These are phyloP conservation scores for Sturmia bella DNA, from an alignment of 2,888 invertebrate species.

Conservation along the genomic window DNA sequence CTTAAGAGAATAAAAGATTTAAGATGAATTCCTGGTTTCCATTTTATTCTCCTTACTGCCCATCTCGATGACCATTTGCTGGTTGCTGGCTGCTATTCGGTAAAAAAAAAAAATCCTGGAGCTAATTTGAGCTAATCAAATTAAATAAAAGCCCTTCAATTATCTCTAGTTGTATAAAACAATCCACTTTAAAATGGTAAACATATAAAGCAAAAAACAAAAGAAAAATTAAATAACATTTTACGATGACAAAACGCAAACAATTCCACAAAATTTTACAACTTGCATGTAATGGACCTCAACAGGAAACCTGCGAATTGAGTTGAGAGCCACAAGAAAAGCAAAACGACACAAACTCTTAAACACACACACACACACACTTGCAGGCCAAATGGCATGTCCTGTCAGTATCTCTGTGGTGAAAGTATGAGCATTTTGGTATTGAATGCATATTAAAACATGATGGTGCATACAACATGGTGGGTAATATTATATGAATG, in stretches of 20 bases:
- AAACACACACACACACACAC: not conserved
- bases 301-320: constrained; percentile 48
- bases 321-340: constrained; percentile 30
- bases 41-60: no score
- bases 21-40: no score
- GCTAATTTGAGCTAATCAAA: not conserved
- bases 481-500: constrained; percentile 30
- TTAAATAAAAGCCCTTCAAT: not conserved
- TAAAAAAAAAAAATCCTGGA: not conserved
- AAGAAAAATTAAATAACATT: constrained; percentile 53
- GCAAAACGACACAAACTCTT: not conserved
- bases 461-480: constrained; percentile 19
- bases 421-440: not conserved
- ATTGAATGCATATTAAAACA: constrained; percentile 55
- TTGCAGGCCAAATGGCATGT: not conserved
- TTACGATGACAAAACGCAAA: constrained; percentile 67
- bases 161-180: constrained; percentile 18
- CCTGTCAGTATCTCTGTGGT: not conserved
- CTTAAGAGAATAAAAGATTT: no score
- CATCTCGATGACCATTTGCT: no score
- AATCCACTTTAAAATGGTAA: constrained; percentile 47
- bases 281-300: constrained; percentile 63
- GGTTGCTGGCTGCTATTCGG: no score
- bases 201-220: not conserved
- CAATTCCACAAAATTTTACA: constrained; percentile 67